Base-by-base conservation (phyloP, 2,797 vertebrate genomes). In the Cheirogaleus major region DNA sequence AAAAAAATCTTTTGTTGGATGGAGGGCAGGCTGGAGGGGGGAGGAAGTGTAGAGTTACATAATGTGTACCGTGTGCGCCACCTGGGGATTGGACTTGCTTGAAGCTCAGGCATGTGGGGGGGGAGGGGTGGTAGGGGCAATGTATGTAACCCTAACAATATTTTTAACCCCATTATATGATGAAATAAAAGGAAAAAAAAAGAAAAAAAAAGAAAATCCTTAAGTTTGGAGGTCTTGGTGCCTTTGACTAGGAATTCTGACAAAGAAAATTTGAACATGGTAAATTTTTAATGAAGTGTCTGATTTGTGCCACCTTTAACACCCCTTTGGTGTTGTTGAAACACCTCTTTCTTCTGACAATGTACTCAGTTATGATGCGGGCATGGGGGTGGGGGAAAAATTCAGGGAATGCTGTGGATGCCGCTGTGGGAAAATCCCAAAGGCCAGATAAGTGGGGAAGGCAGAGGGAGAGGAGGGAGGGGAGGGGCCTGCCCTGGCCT, bases 261-360 rank as follows among this genome's bases (percentile, higher is more conserved):
- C 65, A 94, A 94, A 95, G 78, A 90, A 96, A 95, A 96, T 95
- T 88, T 0, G 45, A 95, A 80, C 76, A 72, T 69, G 79, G 84
- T 35, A 78, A 90, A 45, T 92, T 93, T 32, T 70, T 89, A 80
- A 78, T 30, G 45, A 79, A 92, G 41, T 63, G 8, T 69, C 48
- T 85, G 23, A 41, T 61, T 73, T 61, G 35, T 85, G 78, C 8
- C 38, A 84, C 82, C 13, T 91, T 87, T 70, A 59, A 70, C 9
- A 73, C 1, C 27, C 25, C 32, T 91, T 70, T 7, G 15, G 32
- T 87, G 63, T 81, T 87, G 18, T 38, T 38, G 73, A 89, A 97
- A 59, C 13, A 30, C 27, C 13, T 95, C 76, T 96, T 93, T 96
- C 70, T 87, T 84, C 67, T 43, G 55, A 78, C 73, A 91, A 4